These are phyloP conservation scores for Willisornis vidua DNA, from an alignment of 2,113 vertebrate species.

Conservation along the genomic window DNA sequence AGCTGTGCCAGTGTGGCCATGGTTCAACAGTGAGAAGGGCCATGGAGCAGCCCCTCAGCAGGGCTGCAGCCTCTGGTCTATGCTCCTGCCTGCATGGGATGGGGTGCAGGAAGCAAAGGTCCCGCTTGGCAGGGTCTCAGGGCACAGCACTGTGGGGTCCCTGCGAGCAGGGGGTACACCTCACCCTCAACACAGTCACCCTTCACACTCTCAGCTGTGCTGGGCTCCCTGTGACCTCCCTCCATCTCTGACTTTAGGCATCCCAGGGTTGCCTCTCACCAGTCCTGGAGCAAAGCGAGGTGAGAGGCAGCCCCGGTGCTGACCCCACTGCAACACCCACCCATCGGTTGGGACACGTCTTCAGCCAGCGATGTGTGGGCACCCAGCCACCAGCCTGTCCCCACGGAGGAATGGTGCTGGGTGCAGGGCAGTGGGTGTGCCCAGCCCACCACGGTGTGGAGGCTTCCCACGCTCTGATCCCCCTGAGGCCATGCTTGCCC, in stretches of 20 bases:
- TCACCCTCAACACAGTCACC: not conserved
- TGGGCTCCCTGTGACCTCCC: not conserved
- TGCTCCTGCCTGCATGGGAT: fast-evolving
- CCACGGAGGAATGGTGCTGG: not conserved
- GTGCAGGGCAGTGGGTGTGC: not conserved
- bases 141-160: fast-evolving
- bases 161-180: not conserved
- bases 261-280: not conserved
- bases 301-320: not conserved
- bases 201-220: fast-evolving
- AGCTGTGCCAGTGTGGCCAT: not conserved
- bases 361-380: not conserved
- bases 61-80: not conserved
- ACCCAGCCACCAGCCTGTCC: not conserved
- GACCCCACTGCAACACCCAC: not conserved
- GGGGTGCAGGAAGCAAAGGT: not conserved
- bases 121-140: not conserved
- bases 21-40: not conserved
- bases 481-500: not conserved
- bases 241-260: not conserved
- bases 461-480: not conserved
- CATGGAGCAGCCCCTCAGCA: not conserved
- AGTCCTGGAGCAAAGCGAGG: fast-evolving
- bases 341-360: not conserved
- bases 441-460: not conserved